Conservation (phyloP, 1,140 invertebrate species). For the Elymnias hypermnestra region DNA sequence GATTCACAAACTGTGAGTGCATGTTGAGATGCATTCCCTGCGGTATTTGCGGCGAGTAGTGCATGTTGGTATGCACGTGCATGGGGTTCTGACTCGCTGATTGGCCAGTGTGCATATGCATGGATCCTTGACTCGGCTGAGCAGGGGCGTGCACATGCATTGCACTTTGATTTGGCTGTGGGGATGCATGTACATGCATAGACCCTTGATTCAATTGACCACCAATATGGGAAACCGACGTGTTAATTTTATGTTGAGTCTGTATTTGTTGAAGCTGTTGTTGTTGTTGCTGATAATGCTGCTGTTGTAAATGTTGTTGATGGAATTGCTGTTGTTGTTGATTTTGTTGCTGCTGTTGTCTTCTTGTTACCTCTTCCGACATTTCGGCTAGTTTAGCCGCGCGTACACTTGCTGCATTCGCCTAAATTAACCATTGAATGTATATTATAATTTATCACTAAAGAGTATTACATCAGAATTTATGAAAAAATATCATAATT, state of each 20-base stretch:
- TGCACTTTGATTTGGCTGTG: conserved; percentile 58
- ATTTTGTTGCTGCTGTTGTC: conserved; percentile 65
- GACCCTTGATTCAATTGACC: conserved; percentile 21
- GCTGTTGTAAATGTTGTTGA: conserved; percentile 43
- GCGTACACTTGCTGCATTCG: conserved; percentile 36
- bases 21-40: conserved; percentile 23
- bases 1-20: conserved; percentile 22
- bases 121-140: conserved; percentile 1
- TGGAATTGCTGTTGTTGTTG: conserved; percentile 25
- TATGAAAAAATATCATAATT: no score
- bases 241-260: conserved; percentile 22
- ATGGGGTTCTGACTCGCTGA: conserved; percentile 24
- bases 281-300: conserved; percentile 22
- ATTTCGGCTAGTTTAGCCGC: conserved; percentile 87
- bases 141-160: conserved; percentile 22
- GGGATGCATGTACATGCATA: conserved; percentile 34
- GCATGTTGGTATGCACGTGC: conserved; percentile 11
- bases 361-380: conserved; percentile 86
- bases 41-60: conserved; percentile 29
- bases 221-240: conserved; percentile 44
- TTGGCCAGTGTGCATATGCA: conserved; percentile 12
- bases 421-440: no score
- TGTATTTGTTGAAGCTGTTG: conserved; percentile 69
- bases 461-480: no score
- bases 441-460: no score